Evolutionary conservation across 2,888 invertebrate genomes (phyloP).

Genomic region (Eustalomyia histrio): DNA sequence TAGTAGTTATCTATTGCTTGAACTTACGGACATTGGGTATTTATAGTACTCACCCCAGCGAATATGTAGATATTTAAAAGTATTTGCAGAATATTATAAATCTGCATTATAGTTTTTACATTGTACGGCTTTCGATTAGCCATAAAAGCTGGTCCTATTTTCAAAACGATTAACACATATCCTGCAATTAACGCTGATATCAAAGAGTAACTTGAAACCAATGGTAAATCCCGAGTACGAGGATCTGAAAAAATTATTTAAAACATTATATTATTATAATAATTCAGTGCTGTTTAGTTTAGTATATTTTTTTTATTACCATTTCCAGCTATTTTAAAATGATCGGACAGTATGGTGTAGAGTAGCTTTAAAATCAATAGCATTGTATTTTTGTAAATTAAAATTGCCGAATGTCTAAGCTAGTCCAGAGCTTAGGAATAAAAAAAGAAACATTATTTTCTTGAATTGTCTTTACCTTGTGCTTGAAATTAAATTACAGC

Average conservation of each 20-base stretch:
- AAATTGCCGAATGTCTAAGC: too few species aligned
- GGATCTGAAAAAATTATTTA: slow-evolving; percentile 14
- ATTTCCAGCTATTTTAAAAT: background rate
- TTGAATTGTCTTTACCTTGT: too few species aligned
- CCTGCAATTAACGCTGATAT: slow-evolving; percentile 78
- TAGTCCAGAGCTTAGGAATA: too few species aligned
- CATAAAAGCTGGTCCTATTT: slow-evolving; percentile 86
- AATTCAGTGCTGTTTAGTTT: too few species aligned
- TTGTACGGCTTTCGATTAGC: slow-evolving; percentile 83
- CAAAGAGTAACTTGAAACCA: background rate
- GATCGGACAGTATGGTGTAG: background rate
- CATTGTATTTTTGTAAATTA: background rate
- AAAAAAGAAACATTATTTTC: too few species aligned
- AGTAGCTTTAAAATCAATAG: background rate
- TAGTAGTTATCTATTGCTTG: too few species aligned
- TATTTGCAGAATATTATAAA: slow-evolving; percentile 84
- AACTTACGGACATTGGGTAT: too few species aligned
- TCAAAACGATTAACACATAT: slow-evolving; percentile 85
- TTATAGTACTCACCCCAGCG: slow-evolving; percentile 57
- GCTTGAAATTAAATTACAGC: too few species aligned
- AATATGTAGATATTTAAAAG: slow-evolving; percentile 63
- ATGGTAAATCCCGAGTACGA: slow-evolving; percentile 1
- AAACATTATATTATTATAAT: too few species aligned
- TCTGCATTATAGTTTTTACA: slow-evolving; percentile 83
- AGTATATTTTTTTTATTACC: background rate